phyloP scores from a whole-genome alignment of 2,888 invertebrate genomes.

The Tenthredo amoena region DNA sequence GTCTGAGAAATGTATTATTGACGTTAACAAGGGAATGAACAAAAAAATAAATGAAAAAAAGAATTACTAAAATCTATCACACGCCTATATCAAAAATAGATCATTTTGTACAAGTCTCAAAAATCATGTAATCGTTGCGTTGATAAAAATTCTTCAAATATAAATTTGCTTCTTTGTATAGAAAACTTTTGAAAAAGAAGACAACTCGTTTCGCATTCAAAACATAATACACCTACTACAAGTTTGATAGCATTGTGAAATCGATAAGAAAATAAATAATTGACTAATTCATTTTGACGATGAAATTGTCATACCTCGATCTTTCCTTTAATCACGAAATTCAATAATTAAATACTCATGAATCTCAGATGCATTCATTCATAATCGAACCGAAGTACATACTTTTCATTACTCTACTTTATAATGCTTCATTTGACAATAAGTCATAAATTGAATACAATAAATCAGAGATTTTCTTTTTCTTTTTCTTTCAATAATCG shows the following conservation, averaged over 20 bases:
- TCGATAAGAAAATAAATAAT: neutral
- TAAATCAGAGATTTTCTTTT: neutral
- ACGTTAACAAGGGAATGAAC: neutral
- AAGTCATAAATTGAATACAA: neutral
- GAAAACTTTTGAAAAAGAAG: neutral
- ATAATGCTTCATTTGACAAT: neutral
- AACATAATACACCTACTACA: neutral
- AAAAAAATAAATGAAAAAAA: neutral
- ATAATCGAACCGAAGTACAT: neutral
- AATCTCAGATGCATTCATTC: neutral
- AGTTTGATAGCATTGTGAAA: neutral
- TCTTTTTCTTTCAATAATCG: neutral
- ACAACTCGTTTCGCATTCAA: neutral
- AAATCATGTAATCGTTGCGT: neutral
- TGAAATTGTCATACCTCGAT: neutral
- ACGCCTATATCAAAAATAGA: neutral
- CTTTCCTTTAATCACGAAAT: neutral
- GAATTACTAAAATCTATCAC: neutral
- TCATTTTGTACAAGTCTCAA: neutral
- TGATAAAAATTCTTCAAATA: neutral
- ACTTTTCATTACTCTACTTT: neutral
- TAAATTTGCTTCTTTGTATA: neutral
- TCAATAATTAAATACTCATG: neutral
- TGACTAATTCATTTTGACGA: neutral
- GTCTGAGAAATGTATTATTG: conserved; percentile 32